Percentiles rank a stretch among this genome's conserved stretches.
These are phyloP conservation scores for Psilopogon haemacephalus DNA, from an alignment of 2,113 vertebrate species.

Conservation along the genomic window DNA sequence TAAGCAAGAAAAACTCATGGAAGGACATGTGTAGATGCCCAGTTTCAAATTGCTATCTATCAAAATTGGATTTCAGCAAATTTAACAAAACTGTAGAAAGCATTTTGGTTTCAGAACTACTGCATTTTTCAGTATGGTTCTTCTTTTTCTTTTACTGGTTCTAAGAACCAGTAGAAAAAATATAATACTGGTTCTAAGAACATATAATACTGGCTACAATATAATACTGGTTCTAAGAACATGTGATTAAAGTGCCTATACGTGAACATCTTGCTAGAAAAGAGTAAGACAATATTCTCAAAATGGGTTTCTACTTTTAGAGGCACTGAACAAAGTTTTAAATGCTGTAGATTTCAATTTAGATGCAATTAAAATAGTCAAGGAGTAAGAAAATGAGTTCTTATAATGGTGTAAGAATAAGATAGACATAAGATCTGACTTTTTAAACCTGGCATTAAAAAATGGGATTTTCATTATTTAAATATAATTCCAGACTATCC, in stretches of 20 bases:
- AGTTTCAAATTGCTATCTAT: neutral
- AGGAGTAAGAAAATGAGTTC: neutral
- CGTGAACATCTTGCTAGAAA: neutral
- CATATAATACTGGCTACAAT: neutral
- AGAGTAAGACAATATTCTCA: neutral
- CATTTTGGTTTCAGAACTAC: neutral
- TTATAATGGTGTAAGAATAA: neutral
- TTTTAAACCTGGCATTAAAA: neutral
- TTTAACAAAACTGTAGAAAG: neutral
- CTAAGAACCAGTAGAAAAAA: too few relatives aligned
- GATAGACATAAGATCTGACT: neutral
- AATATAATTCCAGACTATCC: neutral
- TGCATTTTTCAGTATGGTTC: neutral
- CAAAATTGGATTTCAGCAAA: constrained; percentile 19
- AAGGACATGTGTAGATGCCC: neutral
- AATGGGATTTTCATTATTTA: neutral
- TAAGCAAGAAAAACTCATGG: constrained; percentile 15
- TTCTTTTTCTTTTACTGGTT: neutral
- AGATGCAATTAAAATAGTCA: neutral
- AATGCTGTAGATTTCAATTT: neutral
- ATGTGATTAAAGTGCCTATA: neutral
- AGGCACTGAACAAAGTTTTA: neutral
- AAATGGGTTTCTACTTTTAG: neutral
- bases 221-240: neutral
- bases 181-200: neutral